Evolutionary conservation across 2,797 vertebrate genomes (phyloP).

Genomic region (Peromyscus melanophrys): DNA sequence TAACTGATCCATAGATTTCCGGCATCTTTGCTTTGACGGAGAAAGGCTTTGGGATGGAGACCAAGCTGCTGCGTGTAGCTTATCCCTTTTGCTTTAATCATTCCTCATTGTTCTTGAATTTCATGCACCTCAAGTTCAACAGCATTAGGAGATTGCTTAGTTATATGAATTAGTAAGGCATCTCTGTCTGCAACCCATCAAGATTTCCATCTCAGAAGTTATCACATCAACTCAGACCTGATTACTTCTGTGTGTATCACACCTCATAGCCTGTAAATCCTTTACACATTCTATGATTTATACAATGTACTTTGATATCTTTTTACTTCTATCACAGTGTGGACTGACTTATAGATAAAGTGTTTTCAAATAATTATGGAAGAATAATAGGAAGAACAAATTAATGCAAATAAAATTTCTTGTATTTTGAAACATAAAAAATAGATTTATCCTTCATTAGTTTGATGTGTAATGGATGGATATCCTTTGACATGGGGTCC

Average conservation of each 20-base stretch:
- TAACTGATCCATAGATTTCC: constrained; percentile 35
- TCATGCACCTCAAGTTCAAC: constrained; percentile 80
- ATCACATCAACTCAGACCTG: neutral
- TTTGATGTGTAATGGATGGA: neutral
- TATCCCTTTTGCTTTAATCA: neutral
- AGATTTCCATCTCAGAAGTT: neutral
- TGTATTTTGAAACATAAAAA: neutral
- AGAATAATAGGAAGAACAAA: neutral
- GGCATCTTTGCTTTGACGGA: neutral
- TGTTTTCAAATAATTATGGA: constrained; percentile 30
- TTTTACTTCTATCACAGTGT: neutral
- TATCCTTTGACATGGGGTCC: neutral
- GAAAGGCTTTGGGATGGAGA: constrained; percentile 30
- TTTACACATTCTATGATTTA: neutral
- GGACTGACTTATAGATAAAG: neutral
- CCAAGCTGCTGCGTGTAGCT: neutral
- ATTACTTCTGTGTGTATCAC: neutral
- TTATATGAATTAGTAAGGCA: constrained; percentile 74
- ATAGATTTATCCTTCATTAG: neutral
- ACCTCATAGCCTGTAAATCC: neutral
- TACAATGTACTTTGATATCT: neutral
- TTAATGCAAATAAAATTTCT: constrained; percentile 10
- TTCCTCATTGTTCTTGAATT: constrained; percentile 51
- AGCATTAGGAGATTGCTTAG: constrained; percentile 82
- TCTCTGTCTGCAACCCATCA: neutral